Conservation (phyloP, 2,113 vertebrate genomes). For the Grammomys surdaster region DNA sequence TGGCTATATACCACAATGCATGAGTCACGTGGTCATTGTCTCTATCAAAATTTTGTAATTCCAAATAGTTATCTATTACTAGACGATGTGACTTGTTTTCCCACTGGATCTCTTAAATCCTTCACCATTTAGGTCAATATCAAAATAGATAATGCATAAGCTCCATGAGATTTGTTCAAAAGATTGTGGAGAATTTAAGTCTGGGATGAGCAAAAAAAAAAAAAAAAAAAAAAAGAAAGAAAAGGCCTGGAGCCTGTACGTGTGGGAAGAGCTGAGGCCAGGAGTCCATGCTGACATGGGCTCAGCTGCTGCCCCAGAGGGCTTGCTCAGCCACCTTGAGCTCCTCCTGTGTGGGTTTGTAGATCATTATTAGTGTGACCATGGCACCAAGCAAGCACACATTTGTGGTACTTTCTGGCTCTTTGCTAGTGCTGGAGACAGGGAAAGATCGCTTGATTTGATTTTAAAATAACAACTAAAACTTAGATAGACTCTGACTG, state of each 20-base stretch:
- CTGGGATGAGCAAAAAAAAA: not conserved
- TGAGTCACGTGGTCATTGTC: not conserved
- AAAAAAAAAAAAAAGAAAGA: not conserved
- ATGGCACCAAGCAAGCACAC: not conserved
- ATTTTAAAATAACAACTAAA: slow-evolving; percentile 38
- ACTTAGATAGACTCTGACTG: not conserved
- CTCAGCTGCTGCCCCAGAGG: fast-evolving
- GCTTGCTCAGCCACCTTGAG: not conserved
- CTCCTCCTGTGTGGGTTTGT: fast-evolving
- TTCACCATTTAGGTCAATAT: not conserved
- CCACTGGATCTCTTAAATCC: not conserved
- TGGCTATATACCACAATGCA: not conserved
- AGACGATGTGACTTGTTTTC: not conserved
- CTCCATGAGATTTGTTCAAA: not conserved
- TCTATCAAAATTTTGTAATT: not conserved
- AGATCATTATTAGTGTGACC: no score
- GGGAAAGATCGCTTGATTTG: not conserved
- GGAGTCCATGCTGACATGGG: fast-evolving
- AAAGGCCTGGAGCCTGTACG: not conserved
- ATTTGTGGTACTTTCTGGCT: not conserved
- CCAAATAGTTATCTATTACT: not conserved
- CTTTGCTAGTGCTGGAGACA: not conserved
- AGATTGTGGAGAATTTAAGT: not conserved
- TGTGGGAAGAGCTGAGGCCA: not conserved
- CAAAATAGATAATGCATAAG: not conserved